phyloP scores from a whole-genome alignment of 2,113 vertebrate species.

The Columba janthina region DNA sequence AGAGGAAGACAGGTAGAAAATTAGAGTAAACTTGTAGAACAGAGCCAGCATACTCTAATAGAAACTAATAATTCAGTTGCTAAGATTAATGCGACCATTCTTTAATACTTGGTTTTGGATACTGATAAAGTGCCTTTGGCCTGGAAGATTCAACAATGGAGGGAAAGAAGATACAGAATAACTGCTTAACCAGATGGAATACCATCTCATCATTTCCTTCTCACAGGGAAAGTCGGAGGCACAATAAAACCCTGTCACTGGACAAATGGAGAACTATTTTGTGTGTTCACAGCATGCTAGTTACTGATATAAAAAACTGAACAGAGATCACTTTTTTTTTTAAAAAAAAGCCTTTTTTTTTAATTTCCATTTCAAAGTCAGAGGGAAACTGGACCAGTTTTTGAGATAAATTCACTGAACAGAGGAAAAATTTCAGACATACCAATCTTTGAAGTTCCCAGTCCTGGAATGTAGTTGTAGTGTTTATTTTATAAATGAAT shows the following conservation, averaged over 20 bases:
- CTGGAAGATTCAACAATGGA: neutral
- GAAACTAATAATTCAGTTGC: neutral
- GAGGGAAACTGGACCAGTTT: neutral
- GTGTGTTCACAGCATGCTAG: neutral
- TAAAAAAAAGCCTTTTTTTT: neutral
- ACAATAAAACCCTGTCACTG: neutral
- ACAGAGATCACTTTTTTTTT: neutral
- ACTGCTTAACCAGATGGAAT: neutral
- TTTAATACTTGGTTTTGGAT: neutral
- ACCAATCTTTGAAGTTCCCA: neutral
- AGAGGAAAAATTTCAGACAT: neutral
- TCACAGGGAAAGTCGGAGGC: neutral
- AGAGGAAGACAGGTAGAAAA: neutral
- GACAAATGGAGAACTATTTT: neutral
- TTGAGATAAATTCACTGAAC: neutral
- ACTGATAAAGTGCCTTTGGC: neutral
- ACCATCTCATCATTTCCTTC: neutral
- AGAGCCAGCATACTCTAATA: neutral
- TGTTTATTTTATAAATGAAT: slow-evolving; percentile 39
- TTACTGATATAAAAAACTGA: neutral
- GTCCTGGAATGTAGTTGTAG: neutral
- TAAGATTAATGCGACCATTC: neutral
- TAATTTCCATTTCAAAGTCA: neutral
- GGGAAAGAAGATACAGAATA: neutral
- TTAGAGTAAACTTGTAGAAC: neutral